These are phyloP conservation scores for Plecturocebus donacophilus DNA, from an alignment of 2,113 vertebrate genomes.

Conservation along the genomic window DNA sequence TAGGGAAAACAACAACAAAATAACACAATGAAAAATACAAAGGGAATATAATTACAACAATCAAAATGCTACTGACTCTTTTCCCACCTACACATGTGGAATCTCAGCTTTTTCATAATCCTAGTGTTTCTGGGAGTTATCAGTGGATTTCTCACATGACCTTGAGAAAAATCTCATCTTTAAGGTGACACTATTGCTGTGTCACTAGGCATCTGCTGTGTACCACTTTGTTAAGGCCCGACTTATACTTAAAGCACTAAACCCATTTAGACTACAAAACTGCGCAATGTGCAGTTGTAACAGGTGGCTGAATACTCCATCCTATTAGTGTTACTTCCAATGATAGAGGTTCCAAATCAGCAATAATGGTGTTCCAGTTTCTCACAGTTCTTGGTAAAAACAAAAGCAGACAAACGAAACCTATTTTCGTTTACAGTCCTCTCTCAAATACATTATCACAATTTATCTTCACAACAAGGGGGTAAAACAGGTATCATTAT, in stretches of 20 bases:
- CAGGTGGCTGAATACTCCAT: background rate
- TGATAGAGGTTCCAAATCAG: background rate
- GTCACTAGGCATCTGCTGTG: background rate
- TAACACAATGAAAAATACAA: background rate
- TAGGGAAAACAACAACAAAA: background rate
- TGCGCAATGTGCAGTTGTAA: background rate
- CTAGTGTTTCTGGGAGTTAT: background rate
- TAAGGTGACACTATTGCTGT: background rate
- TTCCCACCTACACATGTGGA: background rate
- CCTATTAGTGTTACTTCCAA: background rate
- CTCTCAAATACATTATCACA: background rate
- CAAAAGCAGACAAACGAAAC: background rate
- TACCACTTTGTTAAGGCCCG: background rate
- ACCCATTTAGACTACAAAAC: background rate
- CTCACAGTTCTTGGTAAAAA: background rate
- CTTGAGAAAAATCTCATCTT: background rate
- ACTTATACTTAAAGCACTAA: background rate
- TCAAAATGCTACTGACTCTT: background rate
- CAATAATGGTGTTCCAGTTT: background rate
- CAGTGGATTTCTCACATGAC: background rate
- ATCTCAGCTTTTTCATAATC: background rate
- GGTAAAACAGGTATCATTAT: background rate
- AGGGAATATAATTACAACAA: background rate
- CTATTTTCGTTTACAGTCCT: background rate
- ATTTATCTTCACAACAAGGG: background rate